Evolutionary conservation across 2,888 invertebrate species (phyloP).

Genomic region (Aromia moschata): DNA sequence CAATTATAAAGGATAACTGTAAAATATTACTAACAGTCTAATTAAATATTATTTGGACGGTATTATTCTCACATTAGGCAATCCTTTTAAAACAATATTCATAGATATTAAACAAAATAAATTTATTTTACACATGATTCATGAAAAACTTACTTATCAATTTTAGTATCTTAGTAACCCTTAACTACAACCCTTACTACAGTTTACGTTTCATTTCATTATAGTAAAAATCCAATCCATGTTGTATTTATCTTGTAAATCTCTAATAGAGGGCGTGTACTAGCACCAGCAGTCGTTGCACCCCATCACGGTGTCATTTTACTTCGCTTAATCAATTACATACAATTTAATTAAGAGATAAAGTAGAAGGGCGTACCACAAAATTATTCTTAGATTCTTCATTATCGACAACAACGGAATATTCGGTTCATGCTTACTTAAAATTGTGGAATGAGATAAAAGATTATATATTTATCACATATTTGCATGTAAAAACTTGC

Average conservation of each 20-base stretch:
- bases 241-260: slow-evolving; percentile 19
- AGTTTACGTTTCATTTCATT: slow-evolving; percentile 19
- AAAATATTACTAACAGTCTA: too few relatives aligned
- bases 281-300: neutral
- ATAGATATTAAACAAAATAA: too few relatives aligned
- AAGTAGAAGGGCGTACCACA: neutral
- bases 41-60: too few relatives aligned
- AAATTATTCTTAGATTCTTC: neutral
- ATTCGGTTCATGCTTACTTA: too few relatives aligned
- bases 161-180: neutral
- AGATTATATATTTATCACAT: neutral
- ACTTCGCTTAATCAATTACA: slow-evolving; percentile 38
- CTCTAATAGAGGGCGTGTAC: slow-evolving; percentile 36
- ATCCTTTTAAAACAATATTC: too few relatives aligned
- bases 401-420: too few relatives aligned
- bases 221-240: slow-evolving; percentile 19
- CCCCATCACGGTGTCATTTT: slow-evolving; percentile 38
- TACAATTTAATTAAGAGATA: slow-evolving; percentile 37
- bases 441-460: too few relatives aligned
- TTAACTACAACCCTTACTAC: slow-evolving; percentile 5
- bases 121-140: too few relatives aligned
- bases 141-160: too few relatives aligned
- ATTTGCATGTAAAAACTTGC: neutral
- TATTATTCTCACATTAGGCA: too few relatives aligned
- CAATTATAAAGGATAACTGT: too few relatives aligned